Percentiles rank a stretch among this genome's conserved stretches.
Evolutionary conservation across 2,888 invertebrate genomes (phyloP).

Genomic region (Cancer borealis): DNA sequence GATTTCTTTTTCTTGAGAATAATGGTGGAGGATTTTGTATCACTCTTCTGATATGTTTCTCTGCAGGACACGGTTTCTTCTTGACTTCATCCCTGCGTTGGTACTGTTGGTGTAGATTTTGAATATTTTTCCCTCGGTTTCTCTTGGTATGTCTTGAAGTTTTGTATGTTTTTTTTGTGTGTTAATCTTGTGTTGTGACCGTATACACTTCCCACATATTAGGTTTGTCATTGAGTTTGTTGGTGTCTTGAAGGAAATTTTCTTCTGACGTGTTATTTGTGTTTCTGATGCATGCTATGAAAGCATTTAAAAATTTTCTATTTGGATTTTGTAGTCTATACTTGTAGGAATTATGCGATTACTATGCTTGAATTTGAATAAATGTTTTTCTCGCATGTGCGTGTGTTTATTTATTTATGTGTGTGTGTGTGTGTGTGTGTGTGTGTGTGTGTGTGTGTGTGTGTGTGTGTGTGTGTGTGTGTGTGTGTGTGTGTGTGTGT

Average conservation of each 20-base stretch:
- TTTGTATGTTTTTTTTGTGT: not conserved
- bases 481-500: not conserved
- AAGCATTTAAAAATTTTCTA: too few relatives aligned
- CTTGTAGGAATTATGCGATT: too few relatives aligned
- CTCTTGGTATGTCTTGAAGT: not conserved
- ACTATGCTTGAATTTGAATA: too few relatives aligned
- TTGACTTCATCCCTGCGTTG: not conserved
- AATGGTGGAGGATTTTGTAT: not conserved
- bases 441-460: conserved; percentile 39
- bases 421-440: conserved; percentile 47
- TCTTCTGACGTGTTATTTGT: not conserved
- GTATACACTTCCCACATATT: not conserved
- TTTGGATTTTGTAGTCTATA: not conserved
- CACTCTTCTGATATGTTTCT: not conserved
- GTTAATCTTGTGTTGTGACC: not conserved
- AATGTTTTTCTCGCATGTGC: not conserved
- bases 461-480: not conserved
- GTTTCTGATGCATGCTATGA: not conserved
- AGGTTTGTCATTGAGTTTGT: not conserved
- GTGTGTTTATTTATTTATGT: conserved; percentile 52
- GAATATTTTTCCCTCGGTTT: not conserved
- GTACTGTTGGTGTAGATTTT: not conserved
- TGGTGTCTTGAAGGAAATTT: not conserved
- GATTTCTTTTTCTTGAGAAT: not conserved
- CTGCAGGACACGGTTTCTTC: not conserved